These are phyloP conservation scores for Mesembrinibis cayennensis DNA, from an alignment of 2,113 vertebrate genomes.

Conservation along the genomic window DNA sequence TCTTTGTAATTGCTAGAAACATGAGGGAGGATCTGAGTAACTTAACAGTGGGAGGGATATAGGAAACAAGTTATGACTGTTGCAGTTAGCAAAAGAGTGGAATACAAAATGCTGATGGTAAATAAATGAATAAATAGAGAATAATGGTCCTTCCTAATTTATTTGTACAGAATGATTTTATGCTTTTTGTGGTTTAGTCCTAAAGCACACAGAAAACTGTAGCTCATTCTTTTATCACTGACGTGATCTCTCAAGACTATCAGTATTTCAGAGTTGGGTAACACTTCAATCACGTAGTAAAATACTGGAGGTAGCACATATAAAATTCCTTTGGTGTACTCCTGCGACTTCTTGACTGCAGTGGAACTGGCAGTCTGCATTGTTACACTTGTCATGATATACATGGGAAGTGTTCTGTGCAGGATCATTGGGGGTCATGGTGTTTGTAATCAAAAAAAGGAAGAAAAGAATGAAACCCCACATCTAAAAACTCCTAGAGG, in stretches of 20 bases:
- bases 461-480: not conserved
- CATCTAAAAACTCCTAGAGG: not conserved
- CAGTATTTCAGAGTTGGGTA: not conserved
- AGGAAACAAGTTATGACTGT: not conserved
- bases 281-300: not conserved
- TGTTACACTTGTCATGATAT: slow-evolving; percentile 56
- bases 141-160: not conserved
- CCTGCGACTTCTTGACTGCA: not conserved
- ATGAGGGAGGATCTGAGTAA: not conserved
- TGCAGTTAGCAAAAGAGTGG: not conserved
- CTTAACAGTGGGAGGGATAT: not conserved
- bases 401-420: slow-evolving; percentile 17
- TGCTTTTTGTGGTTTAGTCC: not conserved
- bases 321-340: slow-evolving; percentile 44
- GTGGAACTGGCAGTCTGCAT: slow-evolving; percentile 48
- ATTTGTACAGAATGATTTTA: not conserved
- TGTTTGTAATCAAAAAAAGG: not conserved
- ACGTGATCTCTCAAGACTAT: not conserved
- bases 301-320: not conserved
- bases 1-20: not conserved
- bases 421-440: not conserved
- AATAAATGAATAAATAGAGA: not conserved
- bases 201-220: not conserved
- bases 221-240: not conserved
- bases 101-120: not conserved